phyloP scores from a whole-genome alignment of 2,797 vertebrate species.

The Hippocampus kuda region DNA sequence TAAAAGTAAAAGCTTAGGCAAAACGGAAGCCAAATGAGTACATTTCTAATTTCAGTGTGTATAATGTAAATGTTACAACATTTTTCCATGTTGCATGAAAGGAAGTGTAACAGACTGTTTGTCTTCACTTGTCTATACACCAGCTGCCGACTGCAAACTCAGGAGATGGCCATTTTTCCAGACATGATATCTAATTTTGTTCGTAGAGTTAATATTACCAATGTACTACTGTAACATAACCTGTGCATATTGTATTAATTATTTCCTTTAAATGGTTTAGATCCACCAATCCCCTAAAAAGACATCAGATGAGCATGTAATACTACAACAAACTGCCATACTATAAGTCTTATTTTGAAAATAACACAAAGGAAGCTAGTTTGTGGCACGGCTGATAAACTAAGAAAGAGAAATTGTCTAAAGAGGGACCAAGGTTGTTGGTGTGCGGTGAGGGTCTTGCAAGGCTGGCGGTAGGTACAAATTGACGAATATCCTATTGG shows the following conservation, averaged over 20 bases:
- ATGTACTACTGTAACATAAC: too few species aligned
- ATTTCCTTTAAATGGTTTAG: not conserved
- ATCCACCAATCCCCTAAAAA: not conserved
- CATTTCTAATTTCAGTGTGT: not conserved
- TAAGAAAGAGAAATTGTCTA: slow-evolving; percentile 42
- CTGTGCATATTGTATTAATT: not conserved
- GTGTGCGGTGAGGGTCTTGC: slow-evolving; percentile 39
- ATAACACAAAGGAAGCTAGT: slow-evolving; percentile 21
- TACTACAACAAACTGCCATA: not conserved
- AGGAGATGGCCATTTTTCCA: not conserved
- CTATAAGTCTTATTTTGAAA: slow-evolving; percentile 44
- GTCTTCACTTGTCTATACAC: not conserved
- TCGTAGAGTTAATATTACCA: too few species aligned
- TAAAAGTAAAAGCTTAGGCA: not conserved
- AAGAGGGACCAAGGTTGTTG: slow-evolving; percentile 63
- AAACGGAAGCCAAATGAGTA: not conserved
- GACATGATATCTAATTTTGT: too few species aligned
- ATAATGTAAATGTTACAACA: too few species aligned
- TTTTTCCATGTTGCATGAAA: not conserved
- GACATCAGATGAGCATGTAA: not conserved
- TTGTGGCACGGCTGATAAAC: slow-evolving; percentile 17
- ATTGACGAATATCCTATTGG: not conserved
- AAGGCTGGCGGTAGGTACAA: slow-evolving; percentile 48
- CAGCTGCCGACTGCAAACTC: not conserved
- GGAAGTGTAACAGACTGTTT: not conserved